A percentile compares a stretch with the other conserved stretches of the same genome.
Evolutionary conservation across 2,797 vertebrate genomes (phyloP).

Genomic region (Lagodon rhomboides): DNA sequence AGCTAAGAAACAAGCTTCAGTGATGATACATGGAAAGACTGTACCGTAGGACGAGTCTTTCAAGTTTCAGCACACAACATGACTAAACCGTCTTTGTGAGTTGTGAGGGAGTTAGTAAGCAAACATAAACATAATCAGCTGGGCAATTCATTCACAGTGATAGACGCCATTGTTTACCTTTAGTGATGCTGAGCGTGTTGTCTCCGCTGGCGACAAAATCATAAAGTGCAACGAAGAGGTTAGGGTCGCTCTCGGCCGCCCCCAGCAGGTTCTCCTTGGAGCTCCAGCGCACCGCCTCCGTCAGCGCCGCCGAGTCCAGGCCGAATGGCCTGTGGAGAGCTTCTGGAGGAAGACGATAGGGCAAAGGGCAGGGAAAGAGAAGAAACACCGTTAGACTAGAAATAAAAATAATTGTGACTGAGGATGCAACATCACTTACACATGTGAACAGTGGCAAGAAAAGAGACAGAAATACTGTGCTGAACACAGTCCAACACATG

Average conservation of each 20-base stretch:
- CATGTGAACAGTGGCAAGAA: background rate
- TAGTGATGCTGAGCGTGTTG: slow-evolving; percentile 99
- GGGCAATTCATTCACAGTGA: background rate
- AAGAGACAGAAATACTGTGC: background rate
- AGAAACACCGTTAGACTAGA: background rate
- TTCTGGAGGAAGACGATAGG: slow-evolving; percentile 83
- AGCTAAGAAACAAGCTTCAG: slow-evolving; percentile 20
- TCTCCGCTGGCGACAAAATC: slow-evolving; percentile 99
- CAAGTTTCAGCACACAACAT: background rate
- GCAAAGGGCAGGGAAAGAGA: slow-evolving; percentile 20
- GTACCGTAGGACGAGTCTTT: background rate
- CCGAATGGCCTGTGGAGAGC: slow-evolving; percentile 95
- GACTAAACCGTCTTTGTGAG: background rate
- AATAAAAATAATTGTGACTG: slow-evolving; percentile 6
- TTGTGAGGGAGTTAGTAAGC: background rate
- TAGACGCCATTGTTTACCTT: slow-evolving; percentile 86
- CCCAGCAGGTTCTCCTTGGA: slow-evolving; percentile 99
- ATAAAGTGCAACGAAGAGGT: slow-evolving; percentile 99
- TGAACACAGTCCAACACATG: too few relatives aligned
- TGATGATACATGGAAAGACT: slow-evolving; percentile 19
- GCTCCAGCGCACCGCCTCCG: slow-evolving; percentile 98
- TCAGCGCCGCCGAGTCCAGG: slow-evolving; percentile 93
- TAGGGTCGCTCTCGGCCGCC: slow-evolving; percentile 96
- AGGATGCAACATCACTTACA: slow-evolving; percentile 14
- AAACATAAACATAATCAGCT: background rate